phyloP scores from a whole-genome alignment of 2,888 invertebrate species.

The Scotopteryx bipunctaria region DNA sequence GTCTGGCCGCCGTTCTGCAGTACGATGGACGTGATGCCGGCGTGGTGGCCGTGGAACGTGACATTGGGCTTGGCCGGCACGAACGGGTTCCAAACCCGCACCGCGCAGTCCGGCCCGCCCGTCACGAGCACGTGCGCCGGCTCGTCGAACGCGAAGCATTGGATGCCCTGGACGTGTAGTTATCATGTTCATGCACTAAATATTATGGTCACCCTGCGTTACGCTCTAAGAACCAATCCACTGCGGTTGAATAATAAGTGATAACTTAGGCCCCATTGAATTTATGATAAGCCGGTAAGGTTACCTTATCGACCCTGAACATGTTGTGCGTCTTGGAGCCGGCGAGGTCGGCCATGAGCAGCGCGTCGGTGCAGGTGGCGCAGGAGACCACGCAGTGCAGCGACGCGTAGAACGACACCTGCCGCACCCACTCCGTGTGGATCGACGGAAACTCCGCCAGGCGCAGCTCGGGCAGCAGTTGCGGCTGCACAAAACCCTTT shows the following conservation, averaged over 20 bases:
- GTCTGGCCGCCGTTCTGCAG: slow-evolving; percentile 86
- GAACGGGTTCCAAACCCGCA: slow-evolving; percentile 92
- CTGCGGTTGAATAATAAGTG: no score
- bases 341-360: slow-evolving; percentile 85
- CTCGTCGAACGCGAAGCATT: slow-evolving; percentile 85
- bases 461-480: slow-evolving; percentile 73
- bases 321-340: slow-evolving; percentile 81
- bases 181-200: no score
- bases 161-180: slow-evolving; percentile 82
- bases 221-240: no score
- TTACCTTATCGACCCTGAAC: slow-evolving; percentile 81
- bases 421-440: slow-evolving; percentile 87
- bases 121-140: slow-evolving; percentile 84
- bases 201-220: no score
- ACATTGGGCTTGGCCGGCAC: slow-evolving; percentile 86
- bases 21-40: slow-evolving; percentile 86
- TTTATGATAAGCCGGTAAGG: not conserved
- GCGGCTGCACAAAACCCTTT: slow-evolving; percentile 56
- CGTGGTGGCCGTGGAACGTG: slow-evolving; percentile 86
- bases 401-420: slow-evolving; percentile 86
- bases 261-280: no score
- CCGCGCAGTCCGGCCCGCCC: slow-evolving; percentile 89
- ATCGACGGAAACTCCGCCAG: slow-evolving; percentile 82
- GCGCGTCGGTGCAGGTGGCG: slow-evolving; percentile 83
- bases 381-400: slow-evolving; percentile 88